Base-by-base conservation (phyloP, 1,140 invertebrate genomes). In the Matsumurasca onukii region DNA sequence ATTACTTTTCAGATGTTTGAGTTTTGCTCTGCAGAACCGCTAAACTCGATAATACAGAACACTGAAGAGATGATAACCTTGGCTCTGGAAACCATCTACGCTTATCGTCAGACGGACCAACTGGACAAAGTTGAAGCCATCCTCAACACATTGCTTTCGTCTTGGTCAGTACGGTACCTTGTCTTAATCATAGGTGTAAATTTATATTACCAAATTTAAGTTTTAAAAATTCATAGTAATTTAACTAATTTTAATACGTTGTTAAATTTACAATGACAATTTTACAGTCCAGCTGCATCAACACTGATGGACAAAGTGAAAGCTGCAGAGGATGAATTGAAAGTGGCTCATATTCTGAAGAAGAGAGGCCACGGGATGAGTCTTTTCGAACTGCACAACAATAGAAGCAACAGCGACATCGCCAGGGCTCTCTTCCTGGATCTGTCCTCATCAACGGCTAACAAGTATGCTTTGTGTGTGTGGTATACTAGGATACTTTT, bases 61-160 rank as follows among this genome's bases (percentile, higher is more conserved):
- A 62, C 66, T 67, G 30, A 67, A 77, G 45, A 76, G 70, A 55
- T 62, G 75, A 73, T 73, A 79, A 39, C 55, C 80, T 2, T 73
- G 66, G 17, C 75, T 12, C 31, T 68, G 55, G 67, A 68, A 12
- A 83, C 82, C 71, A 74, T 86, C 34, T 86, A 86, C 72, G 75
- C 77, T 12, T 84, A 82, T 78, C 75, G 81, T 70, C 78, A 78
- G 74, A 77, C 75, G 69, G 80, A 82, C 69, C 51, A 68, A 39
- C 34, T 62, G 39, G 57, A 39, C 20, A 63, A 62, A 31, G 67
- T 51, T 51, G 31, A 45, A 20, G 22, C 31, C 25, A 61, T 59
- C 15, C 55, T 59, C 25, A 22, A 22, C 12, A 24, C 24, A 5
- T 27, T 3, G n/a, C n/a, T n/a, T 13, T 59, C 55, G 3, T n/a